These are phyloP conservation scores for Dipodomys ordii DNA, from an alignment of 2,113 vertebrate genomes.

Conservation along the genomic window DNA sequence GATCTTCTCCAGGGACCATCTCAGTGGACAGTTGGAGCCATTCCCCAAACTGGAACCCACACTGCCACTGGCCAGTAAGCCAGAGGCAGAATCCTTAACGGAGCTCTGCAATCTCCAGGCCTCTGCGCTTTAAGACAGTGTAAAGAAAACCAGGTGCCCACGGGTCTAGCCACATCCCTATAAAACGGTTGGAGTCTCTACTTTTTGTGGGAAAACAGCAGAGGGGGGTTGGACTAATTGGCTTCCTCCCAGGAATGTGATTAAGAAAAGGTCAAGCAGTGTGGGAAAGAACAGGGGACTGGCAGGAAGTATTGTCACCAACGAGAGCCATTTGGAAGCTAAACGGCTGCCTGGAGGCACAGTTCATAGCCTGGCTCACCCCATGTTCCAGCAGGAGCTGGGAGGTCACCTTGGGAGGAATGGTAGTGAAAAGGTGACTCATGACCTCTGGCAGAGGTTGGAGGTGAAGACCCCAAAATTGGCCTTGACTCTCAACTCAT, in stretches of 20 bases:
- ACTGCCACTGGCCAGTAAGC: neutral
- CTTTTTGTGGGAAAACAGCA: conserved; percentile 78
- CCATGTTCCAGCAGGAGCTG: neutral
- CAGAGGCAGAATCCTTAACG: conserved; percentile 49
- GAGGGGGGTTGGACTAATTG: conserved; percentile 81
- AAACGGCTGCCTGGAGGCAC: neutral
- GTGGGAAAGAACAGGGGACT: conserved; percentile 67
- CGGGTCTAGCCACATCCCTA: conserved; percentile 76
- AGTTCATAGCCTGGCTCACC: neutral
- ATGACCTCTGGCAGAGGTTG: neutral
- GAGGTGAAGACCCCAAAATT: neutral
- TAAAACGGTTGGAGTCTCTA: conserved; percentile 78
- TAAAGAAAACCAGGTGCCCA: conserved; percentile 74
- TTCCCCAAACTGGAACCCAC: neutral
- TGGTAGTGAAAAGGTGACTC: neutral
- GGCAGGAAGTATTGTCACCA: conserved; percentile 53
- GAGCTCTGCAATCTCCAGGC: neutral
- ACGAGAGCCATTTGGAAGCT: neutral
- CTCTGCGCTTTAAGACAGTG: conserved; percentile 6
- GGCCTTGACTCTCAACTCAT: neutral
- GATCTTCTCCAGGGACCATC: neutral
- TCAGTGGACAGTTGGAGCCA: neutral
- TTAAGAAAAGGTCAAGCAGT: conserved; percentile 71
- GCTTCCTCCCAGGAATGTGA: conserved; percentile 80
- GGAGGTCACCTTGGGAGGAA: neutral